Base-by-base conservation (phyloP, 92 coral and sea anemone species). In the Micromussa lordhowensis region DNA sequence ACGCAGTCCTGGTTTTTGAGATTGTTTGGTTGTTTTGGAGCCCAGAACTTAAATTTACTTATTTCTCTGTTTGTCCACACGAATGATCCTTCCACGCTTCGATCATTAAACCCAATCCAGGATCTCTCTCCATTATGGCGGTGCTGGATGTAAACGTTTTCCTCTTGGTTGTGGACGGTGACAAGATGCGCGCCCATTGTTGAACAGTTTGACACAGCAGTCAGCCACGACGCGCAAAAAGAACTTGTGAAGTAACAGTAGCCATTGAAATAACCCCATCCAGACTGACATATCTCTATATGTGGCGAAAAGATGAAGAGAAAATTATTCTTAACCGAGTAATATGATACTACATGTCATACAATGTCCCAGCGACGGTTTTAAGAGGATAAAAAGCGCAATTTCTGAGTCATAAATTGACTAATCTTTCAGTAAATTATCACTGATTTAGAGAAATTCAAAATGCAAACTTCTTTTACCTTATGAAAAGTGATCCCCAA, bases 31-130 rank as follows among this genome's bases (percentile, higher is more conserved):
- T 88, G 93, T 48, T 85, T 49, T 14, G 81, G 58, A 1, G 92
- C 93, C 95, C 95, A 93, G 87, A 75, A 71, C 1, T 89, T 87
- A 68, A 93, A 90, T 76, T 69, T 90, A 40, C 81, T 88, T 35
- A 26, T 57, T 32, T 58, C 81, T 17, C 84, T 78, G 59, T 93
- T 92, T 3, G 85, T 71, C 95, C 95, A 93, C 85, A 78, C 80
- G 51, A 87, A 93, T 22, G 40, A 79, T 10, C 95, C 93, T 68
- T 93, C 93, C 18, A 59, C 66, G 36, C 86, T 75, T 28, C 82
- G 72, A 76, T 93, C 95, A 80, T 90, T 91, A 10, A 93, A 80
- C n/a, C 95, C 95, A 15, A 90, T 87, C 95, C 95, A 93, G 34
- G 90, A 85, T 26, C 58, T 85, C 29, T 85, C 92, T 14, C 92